These are phyloP conservation scores for Aleiodes alternator DNA, from an alignment of 2,888 invertebrate genomes.

Conservation along the genomic window DNA sequence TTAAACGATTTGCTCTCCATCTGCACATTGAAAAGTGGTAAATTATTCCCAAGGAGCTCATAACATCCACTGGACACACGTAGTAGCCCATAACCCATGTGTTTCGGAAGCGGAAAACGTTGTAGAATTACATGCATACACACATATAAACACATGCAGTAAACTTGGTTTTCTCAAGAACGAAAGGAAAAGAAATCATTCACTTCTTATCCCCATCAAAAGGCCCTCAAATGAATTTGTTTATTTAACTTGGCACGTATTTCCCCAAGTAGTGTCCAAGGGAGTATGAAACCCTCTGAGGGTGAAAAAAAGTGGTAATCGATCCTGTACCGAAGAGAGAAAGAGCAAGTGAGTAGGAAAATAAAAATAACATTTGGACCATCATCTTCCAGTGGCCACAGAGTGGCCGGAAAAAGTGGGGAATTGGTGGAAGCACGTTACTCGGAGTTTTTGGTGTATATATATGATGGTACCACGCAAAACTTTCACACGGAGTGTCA, in stretches of 20 bases:
- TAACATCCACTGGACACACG: neutral
- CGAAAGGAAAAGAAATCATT: constrained; percentile 4
- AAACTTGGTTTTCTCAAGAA: constrained; percentile 26
- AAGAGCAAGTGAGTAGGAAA: constrained; percentile 5
- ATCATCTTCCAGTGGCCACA: neutral
- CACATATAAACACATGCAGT: too few species aligned
- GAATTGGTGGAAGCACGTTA: constrained; percentile 1
- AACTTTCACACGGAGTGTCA: constrained; percentile 6
- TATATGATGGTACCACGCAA: neutral
- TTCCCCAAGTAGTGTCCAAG: constrained; percentile 31
- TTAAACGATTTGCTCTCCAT: constrained; percentile 5
- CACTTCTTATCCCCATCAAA: constrained; percentile 23
- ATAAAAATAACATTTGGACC: constrained; percentile 40
- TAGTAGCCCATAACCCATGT: constrained; percentile 4
- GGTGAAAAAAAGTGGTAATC: constrained; percentile 52
- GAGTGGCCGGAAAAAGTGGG: constrained; percentile 27
- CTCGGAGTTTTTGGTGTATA: constrained; percentile 49
- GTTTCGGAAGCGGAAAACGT: constrained; percentile 25
- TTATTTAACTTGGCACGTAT: constrained; percentile 56
- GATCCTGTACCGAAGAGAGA: constrained; percentile 39
- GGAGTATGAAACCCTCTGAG: constrained; percentile 22
- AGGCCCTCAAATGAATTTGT: constrained; percentile 50
- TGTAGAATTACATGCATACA: constrained; percentile 2
- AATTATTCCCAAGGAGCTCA: constrained; percentile 25
- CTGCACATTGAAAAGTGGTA: constrained; percentile 1